Conservation (phyloP, 92 coral and sea anemone species). For the Galaxea fascicularis region DNA sequence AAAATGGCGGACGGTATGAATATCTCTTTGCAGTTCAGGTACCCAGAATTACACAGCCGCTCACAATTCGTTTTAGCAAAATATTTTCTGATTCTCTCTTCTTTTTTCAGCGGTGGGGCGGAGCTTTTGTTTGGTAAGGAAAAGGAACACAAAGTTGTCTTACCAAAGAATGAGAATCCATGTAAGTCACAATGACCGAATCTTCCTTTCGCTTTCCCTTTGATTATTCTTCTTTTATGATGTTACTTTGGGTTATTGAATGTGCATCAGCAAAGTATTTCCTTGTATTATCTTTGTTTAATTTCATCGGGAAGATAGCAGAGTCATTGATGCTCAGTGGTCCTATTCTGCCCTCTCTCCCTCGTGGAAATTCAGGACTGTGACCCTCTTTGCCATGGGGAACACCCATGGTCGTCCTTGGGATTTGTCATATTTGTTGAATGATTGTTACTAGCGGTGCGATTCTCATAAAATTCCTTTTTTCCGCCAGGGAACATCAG, state of each 20-base stretch:
- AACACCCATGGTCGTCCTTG: no score
- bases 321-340: no score
- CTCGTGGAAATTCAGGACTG: no score
- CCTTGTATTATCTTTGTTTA: no score
- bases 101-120: constrained; percentile 89
- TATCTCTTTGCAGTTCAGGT: constrained; percentile 86
- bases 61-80: not conserved
- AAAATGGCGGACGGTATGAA: constrained; percentile 93
- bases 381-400: no score
- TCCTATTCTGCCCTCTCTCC: no score
- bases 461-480: not conserved
- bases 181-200: constrained; percentile 64
- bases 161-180: constrained; percentile 64
- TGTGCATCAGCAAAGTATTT: not conserved
- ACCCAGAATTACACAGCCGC: not conserved
- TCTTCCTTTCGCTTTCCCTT: not conserved
- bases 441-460: no score
- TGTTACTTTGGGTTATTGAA: not conserved
- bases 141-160: constrained; percentile 79
- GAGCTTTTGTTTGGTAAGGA: constrained; percentile 93
- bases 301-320: no score
- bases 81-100: not conserved
- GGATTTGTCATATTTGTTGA: no score
- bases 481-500: constrained; percentile 81
- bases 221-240: not conserved